A percentile compares a stretch with the other conserved stretches of the same genome.
Evolutionary conservation across 2,888 invertebrate genomes (phyloP).

Genomic region (Machimus rusticus): DNA sequence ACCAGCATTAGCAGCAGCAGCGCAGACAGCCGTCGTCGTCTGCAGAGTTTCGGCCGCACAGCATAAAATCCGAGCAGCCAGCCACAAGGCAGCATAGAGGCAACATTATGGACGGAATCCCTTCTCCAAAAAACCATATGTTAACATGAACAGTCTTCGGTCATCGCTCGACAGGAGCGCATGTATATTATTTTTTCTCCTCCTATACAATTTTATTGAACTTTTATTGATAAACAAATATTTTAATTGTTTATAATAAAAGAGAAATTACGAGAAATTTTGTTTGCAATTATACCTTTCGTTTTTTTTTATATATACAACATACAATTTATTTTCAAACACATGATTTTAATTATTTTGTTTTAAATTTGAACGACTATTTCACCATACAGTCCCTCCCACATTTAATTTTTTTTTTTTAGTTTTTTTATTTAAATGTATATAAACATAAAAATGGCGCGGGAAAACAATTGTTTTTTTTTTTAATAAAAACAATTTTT

Average conservation of each 20-base stretch:
- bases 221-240: neutral
- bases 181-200: constrained; percentile 46
- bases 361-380: too few species aligned
- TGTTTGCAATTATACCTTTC: neutral
- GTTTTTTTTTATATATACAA: neutral
- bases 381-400: too few species aligned
- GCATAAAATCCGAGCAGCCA: neutral
- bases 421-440: too few species aligned
- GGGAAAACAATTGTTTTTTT: neutral
- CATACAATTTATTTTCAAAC: neutral
- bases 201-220: neutral
- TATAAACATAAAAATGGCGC: neutral
- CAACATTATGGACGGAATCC: constrained; percentile 14
- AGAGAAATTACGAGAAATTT: neutral
- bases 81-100: neutral
- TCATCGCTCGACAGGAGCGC: constrained; percentile 51
- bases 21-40: neutral
- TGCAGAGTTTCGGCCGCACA: neutral
- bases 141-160: constrained; percentile 50
- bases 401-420: too few species aligned
- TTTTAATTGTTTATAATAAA: neutral
- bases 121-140: constrained; percentile 47
- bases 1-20: neutral
- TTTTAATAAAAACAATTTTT: too few species aligned
- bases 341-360: too few species aligned